Percentiles rank a stretch among this genome's conserved stretches.
Evolutionary conservation across 2,113 vertebrate genomes (phyloP).

Genomic region (Aepyceros melampus): DNA sequence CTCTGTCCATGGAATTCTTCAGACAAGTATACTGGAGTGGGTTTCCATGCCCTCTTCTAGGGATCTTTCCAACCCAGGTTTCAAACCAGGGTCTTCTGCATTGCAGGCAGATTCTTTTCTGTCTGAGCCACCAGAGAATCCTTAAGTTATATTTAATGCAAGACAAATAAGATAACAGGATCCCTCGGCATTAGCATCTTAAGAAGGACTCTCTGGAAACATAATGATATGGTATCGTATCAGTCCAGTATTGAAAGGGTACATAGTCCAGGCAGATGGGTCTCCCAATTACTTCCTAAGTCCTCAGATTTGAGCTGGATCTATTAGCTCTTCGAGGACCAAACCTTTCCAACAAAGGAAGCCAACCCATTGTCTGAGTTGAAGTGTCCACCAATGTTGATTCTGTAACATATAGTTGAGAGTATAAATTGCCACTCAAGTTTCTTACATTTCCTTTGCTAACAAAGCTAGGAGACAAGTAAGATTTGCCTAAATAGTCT

Average conservation of each 20-base stretch:
- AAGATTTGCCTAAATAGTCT: neutral
- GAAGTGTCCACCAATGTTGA: neutral
- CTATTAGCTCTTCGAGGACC: neutral
- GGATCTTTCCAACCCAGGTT: neutral
- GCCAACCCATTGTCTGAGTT: neutral
- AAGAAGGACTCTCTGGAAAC: neutral
- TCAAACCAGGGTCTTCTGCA: neutral
- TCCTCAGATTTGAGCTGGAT: neutral
- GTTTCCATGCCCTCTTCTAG: neutral
- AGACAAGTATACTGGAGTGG: neutral
- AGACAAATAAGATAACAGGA: neutral
- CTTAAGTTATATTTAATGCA: neutral
- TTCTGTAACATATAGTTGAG: neutral
- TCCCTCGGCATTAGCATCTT: neutral
- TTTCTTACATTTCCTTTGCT: neutral
- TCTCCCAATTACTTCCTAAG: neutral
- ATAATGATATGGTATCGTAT: rapidly evolving
- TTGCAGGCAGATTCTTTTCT: neutral
- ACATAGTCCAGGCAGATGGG: neutral
- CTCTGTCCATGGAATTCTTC: neutral
- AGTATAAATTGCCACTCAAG: neutral
- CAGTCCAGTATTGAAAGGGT: neutral
- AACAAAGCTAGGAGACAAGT: neutral
- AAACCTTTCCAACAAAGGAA: neutral
- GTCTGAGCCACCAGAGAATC: neutral